Evolutionary conservation across 2,113 vertebrate species (phyloP).

Genomic region (Protobothrops flavoviridis): DNA sequence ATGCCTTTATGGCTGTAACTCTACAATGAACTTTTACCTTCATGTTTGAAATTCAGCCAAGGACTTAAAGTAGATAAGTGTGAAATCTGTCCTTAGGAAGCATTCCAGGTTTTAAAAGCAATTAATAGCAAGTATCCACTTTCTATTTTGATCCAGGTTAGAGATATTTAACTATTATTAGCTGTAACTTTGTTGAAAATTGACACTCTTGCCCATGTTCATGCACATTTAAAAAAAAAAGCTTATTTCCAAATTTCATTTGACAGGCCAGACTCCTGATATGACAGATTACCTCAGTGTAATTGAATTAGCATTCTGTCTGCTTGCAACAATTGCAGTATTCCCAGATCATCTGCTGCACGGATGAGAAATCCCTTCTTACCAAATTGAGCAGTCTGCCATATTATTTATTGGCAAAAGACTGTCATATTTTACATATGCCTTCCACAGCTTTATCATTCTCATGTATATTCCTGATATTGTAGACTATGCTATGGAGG

Average conservation of each 20-base stretch:
- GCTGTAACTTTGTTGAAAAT: not conserved
- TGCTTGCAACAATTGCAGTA: not conserved
- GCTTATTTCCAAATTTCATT: not conserved
- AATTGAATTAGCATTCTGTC: not conserved
- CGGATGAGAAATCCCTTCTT: not conserved
- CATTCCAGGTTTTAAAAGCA: not conserved
- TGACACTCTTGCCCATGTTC: not conserved
- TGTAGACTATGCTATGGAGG: not conserved
- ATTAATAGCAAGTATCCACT: not conserved
- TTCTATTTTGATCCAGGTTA: not conserved
- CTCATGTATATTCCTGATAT: not conserved
- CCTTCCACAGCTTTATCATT: not conserved
- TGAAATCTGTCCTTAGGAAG: not conserved
- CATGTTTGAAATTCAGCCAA: not conserved
- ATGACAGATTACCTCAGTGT: not conserved
- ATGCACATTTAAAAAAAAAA: not conserved
- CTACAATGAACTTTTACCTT: not conserved
- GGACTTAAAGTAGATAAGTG: not conserved
- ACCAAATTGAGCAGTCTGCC: not conserved
- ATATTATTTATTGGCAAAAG: not conserved
- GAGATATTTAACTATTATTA: not conserved
- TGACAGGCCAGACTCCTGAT: not conserved
- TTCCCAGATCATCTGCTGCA: not conserved
- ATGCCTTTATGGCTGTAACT: not conserved
- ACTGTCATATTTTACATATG: not conserved